Evolutionary conservation across 1,140 invertebrate genomes (phyloP).

Genomic region (Lucilia cuprina): DNA sequence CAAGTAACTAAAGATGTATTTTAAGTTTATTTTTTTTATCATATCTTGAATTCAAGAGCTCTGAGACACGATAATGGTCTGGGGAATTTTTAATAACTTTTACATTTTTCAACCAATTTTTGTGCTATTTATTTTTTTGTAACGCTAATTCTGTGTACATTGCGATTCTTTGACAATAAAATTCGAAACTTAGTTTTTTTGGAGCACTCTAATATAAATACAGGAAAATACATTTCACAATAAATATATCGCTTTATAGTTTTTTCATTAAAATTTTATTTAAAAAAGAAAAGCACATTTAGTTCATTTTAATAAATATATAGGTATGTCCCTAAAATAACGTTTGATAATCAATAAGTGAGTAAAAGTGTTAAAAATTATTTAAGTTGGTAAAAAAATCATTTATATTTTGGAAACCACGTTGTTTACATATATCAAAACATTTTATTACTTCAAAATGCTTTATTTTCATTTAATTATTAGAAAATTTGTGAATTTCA

Average conservation of each 20-base stretch:
- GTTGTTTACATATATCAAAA: background rate
- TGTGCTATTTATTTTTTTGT: too few species aligned
- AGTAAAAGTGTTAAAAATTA: background rate
- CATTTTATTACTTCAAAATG: background rate
- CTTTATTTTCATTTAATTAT: background rate
- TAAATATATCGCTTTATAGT: background rate
- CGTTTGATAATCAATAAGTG: background rate
- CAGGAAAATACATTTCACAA: too few species aligned
- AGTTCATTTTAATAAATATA: background rate
- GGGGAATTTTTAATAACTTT: too few species aligned
- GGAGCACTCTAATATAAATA: too few species aligned
- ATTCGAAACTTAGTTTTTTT: too few species aligned
- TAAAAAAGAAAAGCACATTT: background rate
- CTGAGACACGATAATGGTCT: too few species aligned
- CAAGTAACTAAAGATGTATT: too few species aligned
- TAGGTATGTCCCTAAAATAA: background rate
- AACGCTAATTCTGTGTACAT: too few species aligned
- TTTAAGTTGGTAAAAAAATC: background rate
- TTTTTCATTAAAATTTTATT: background rate
- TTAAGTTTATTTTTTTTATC: too few species aligned
- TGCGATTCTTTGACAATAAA: too few species aligned
- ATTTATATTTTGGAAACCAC: background rate
- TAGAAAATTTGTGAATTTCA: background rate
- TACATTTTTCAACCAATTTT: too few species aligned
- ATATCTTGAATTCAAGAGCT: too few species aligned